These are phyloP conservation scores for Calliphora vomitoria DNA, from an alignment of 2,888 invertebrate genomes.

Conservation along the genomic window DNA sequence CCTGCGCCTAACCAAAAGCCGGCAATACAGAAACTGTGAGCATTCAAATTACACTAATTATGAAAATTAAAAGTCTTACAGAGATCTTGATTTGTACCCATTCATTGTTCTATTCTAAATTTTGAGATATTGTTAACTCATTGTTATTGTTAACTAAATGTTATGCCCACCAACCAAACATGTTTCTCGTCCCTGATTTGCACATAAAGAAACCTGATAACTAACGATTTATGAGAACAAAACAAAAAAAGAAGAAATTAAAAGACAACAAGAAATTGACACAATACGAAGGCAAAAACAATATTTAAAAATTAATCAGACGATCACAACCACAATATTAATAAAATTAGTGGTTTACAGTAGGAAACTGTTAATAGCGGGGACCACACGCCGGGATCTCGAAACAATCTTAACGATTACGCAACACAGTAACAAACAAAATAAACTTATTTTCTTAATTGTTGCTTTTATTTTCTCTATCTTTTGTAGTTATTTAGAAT, in stretches of 20 bases:
- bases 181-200: neutral
- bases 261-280: neutral
- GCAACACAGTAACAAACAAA: slow-evolving; percentile 47
- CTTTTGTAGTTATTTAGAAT: slow-evolving; percentile 11
- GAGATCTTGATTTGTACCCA: too few species aligned
- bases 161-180: neutral
- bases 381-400: neutral
- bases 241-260: neutral
- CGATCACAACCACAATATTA: slow-evolving; percentile 8
- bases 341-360: neutral
- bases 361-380: neutral
- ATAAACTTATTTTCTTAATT: neutral
- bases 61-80: too few species aligned
- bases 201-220: neutral
- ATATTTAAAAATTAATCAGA: slow-evolving; percentile 4
- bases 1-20: too few species aligned
- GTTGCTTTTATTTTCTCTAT: neutral
- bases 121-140: too few species aligned
- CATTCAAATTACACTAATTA: too few species aligned
- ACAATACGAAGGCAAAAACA: neutral
- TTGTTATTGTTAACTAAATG: too few species aligned
- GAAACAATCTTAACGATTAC: slow-evolving; percentile 46
- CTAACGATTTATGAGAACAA: neutral
- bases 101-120: too few species aligned
- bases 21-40: too few species aligned